These are phyloP conservation scores for Rallus limicola DNA, from an alignment of 2,113 vertebrate species.

Conservation along the genomic window DNA sequence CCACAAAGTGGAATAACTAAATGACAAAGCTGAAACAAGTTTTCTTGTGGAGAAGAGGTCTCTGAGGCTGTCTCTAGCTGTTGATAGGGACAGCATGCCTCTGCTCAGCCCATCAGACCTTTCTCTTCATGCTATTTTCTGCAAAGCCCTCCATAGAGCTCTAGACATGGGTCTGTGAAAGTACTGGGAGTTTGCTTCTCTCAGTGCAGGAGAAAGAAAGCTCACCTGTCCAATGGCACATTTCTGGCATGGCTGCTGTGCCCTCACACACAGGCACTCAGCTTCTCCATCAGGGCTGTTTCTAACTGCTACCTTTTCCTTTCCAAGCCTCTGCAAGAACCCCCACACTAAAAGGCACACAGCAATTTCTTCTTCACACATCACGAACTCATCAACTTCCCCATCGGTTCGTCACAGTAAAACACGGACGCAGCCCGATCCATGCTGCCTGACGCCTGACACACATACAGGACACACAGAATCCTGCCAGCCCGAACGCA, in stretches of 20 bases:
- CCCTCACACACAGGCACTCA: background rate
- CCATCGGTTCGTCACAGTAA: background rate
- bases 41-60: background rate
- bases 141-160: background rate
- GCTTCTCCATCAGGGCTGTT: background rate
- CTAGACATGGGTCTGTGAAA: background rate
- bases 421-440: background rate
- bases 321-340: rapidly evolving
- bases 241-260: background rate
- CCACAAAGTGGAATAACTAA: background rate
- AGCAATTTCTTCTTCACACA: background rate
- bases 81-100: background rate
- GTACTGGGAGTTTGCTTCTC: background rate
- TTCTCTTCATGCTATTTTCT: background rate
- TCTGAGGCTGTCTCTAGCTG: background rate
- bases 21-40: background rate
- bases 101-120: background rate
- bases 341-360: background rate
- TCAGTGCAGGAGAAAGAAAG: background rate
- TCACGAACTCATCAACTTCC: background rate
- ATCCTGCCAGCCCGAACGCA: background rate
- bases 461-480: background rate
- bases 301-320: background rate
- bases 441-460: background rate
- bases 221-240: rapidly evolving